phyloP scores from a whole-genome alignment of 2,113 vertebrate genomes.

The Rhinopomastus cyanomelas region DNA sequence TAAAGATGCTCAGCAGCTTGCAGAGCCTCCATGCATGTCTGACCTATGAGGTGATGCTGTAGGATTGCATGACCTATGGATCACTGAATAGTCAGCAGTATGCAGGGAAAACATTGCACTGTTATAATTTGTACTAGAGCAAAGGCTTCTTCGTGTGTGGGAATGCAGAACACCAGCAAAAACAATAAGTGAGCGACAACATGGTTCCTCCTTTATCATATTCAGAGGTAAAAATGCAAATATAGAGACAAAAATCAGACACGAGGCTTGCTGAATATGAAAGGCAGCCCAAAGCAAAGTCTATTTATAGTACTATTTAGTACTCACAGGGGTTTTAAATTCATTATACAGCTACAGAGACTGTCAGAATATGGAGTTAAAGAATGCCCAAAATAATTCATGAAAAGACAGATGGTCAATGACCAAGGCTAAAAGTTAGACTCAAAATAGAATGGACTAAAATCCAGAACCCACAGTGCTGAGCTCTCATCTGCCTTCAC shows the following conservation, averaged over 20 bases:
- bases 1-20: background rate
- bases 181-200: background rate
- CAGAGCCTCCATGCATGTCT: accelerated
- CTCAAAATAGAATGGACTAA: background rate
- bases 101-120: background rate
- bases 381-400: background rate
- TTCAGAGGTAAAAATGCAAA: background rate
- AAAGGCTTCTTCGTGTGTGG: background rate
- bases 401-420: background rate
- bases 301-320: background rate
- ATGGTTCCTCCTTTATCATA: background rate
- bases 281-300: background rate
- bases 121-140: background rate
- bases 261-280: background rate
- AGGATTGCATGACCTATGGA: background rate
- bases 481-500: background rate
- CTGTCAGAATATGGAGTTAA: background rate
- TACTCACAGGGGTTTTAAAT: background rate
- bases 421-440: background rate
- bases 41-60: background rate
- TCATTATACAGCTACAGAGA: background rate
- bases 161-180: background rate
- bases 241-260: background rate
- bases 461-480: background rate
- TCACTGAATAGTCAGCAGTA: background rate